Evolutionary conservation across 2,888 invertebrate species (phyloP), one percentile per base, ranked within the genome.

Genomic region (Ecliptopera silaceata): DNA sequence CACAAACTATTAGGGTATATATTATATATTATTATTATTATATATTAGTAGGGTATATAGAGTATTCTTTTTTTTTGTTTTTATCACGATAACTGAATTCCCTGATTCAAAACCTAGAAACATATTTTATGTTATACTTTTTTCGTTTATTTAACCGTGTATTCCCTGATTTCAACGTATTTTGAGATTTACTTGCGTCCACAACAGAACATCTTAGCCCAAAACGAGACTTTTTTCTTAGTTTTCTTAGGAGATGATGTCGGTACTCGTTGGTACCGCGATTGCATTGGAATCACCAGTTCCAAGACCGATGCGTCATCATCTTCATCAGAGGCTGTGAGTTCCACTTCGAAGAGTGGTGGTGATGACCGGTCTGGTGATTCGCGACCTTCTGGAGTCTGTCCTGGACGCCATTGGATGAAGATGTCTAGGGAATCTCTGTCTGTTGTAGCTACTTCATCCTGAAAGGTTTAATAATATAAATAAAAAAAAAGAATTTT

Each of bases 241-340:
- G 63, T 4, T 62, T 79, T 81, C 47, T 78, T 77, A 3, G 83
- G 80, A 1, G 83, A 81, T 0, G 79, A 77, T 0, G 83, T 84
- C 0, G 85, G 83, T 0, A 85, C 80, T 6, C 82, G 68, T 41
- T 82, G 77, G 57, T 85, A 82, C 11, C 79, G 70, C 0, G 79
- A 65, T 42, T 83, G 80, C 68, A 87, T 77, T 0, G 89, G 90
- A 2, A 90, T 89, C 1, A 91, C 88, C 47, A 91, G 74, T 51
- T 91, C 90, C 1, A 90, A 64, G 0, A 87, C 82, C 0, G 90
- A 89, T 0, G 62, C 76, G 22, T 90, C 90, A 12, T 89, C 89
- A 1, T 91, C 91, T 65, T 91, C 90, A 17, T 90, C 90, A 0
- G 90, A 90, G 0, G 90, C 86, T 0, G 90, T 89, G 2, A 90